phyloP scores from a whole-genome alignment of 2,888 invertebrate species.

The Augiades crinisus region DNA sequence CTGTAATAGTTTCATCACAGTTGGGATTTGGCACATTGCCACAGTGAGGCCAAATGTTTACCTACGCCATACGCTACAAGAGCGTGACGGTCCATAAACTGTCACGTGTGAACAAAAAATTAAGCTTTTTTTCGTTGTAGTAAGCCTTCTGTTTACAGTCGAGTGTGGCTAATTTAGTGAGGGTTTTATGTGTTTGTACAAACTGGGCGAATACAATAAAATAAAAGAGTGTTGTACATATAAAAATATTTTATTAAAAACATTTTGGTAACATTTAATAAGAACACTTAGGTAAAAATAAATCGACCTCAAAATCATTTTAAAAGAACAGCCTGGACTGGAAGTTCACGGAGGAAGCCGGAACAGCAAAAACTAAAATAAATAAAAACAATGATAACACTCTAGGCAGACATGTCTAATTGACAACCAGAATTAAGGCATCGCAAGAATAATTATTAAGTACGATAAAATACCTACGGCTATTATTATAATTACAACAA shows the following conservation, averaged over 20 bases:
- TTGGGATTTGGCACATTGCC: conserved; percentile 42
- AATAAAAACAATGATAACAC: conserved; percentile 80
- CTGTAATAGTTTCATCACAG: not conserved
- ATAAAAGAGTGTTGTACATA: conserved; percentile 62
- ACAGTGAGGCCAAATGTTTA: conserved; percentile 40
- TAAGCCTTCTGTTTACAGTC: conserved; percentile 6
- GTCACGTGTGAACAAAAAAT: not conserved
- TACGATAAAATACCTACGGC: conserved; percentile 81
- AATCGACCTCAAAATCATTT: conserved; percentile 82
- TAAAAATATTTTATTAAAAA: conserved; percentile 84
- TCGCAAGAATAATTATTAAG: conserved; percentile 83
- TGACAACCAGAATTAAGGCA: conserved; percentile 83
- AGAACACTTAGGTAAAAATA: conserved; percentile 83
- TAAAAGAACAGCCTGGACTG: conserved; percentile 82
- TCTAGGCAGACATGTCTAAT: conserved; percentile 81
- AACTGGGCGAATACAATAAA: conserved; percentile 8
- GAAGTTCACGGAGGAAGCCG: conserved; percentile 81
- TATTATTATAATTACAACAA: conserved; percentile 82
- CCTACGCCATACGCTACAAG: conserved; percentile 44
- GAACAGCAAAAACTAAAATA: conserved; percentile 78
- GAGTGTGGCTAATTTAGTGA: not conserved
- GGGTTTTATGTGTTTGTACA: not conserved
- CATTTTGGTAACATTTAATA: conserved; percentile 84
- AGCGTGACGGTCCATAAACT: conserved; percentile 51
- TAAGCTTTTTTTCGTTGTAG: not conserved